Conservation (phyloP, 35 echinoderm and acorn worm species). For the Stichopus chloronotus region DNA sequence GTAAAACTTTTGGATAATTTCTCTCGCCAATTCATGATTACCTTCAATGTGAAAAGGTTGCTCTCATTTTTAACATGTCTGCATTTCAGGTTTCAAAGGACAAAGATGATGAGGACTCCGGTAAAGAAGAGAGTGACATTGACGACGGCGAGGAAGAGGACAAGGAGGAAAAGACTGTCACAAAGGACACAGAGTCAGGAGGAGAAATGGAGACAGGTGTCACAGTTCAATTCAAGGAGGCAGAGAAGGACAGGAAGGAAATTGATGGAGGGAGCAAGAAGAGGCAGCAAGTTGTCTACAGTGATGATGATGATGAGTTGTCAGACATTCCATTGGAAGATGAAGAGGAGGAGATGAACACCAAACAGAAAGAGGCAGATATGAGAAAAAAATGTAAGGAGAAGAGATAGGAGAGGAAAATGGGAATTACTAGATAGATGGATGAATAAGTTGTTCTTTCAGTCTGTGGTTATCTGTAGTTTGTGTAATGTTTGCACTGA, state of each 20-base stretch:
- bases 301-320: conserved; percentile 38
- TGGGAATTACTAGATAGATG: background rate
- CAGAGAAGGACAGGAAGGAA: conserved; percentile 37
- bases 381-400: conserved; percentile 25
- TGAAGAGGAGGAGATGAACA: conserved; percentile 37
- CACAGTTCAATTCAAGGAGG: conserved; percentile 42
- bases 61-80: background rate
- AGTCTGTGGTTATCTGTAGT: too few species aligned
- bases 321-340: conserved; percentile 39
- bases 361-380: conserved; percentile 25
- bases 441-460: background rate
- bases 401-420: background rate
- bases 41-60: background rate
- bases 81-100: conserved; percentile 4
- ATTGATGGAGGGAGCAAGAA: background rate
- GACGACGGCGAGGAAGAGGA: conserved; percentile 53
- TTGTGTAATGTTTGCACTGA: background rate
- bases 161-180: conserved; percentile 19
- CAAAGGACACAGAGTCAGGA: conserved; percentile 56
- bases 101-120: conserved; percentile 7
- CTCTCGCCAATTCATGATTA: too few species aligned
- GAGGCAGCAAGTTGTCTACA: conserved; percentile 23
- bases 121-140: conserved; percentile 56
- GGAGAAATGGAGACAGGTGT: conserved; percentile 39
- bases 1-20: too few species aligned